These are phyloP conservation scores for Melipona beecheii DNA, from an alignment of 2,888 invertebrate genomes.

Conservation along the genomic window DNA sequence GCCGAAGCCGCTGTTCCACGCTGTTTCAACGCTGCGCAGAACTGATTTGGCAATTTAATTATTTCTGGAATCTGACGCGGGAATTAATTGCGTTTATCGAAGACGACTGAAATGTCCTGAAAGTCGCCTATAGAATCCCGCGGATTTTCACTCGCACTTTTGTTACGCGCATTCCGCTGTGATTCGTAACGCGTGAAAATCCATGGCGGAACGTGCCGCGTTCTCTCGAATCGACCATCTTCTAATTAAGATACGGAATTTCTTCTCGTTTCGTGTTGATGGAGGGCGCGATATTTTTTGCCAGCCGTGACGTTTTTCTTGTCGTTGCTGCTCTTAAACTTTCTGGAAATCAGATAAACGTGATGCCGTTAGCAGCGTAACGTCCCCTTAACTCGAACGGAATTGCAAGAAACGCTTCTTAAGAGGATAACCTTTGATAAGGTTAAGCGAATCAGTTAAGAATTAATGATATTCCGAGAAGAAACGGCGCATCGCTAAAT, in stretches of 20 bases:
- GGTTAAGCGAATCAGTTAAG: neutral
- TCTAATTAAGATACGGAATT: slow-evolving; percentile 36
- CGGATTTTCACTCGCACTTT: no score
- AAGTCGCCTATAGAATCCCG: no score
- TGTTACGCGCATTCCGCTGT: no score
- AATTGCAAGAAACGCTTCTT: neutral
- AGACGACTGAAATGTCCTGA: neutral
- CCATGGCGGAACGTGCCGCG: neutral
- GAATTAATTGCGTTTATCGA: slow-evolving; percentile 31
- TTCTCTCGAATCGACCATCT: slow-evolving; percentile 22
- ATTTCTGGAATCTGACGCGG: slow-evolving; percentile 38
- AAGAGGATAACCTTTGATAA: neutral
- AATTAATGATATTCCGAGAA: neutral
- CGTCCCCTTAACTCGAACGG: neutral
- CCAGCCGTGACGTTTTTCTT: neutral
- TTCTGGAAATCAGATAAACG: slow-evolving; percentile 11
- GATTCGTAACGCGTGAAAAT: no score
- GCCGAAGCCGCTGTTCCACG: neutral
- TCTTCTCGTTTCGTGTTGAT: slow-evolving; percentile 4
- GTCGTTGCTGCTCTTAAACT: neutral
- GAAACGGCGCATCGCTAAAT: neutral
- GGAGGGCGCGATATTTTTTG: slow-evolving; percentile 7
- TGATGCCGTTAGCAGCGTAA: neutral
- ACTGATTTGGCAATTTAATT: slow-evolving; percentile 46
- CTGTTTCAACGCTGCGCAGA: slow-evolving; percentile 15